phyloP scores from a whole-genome alignment of 2,797 vertebrate genomes.

The Fistularia tabacaria region DNA sequence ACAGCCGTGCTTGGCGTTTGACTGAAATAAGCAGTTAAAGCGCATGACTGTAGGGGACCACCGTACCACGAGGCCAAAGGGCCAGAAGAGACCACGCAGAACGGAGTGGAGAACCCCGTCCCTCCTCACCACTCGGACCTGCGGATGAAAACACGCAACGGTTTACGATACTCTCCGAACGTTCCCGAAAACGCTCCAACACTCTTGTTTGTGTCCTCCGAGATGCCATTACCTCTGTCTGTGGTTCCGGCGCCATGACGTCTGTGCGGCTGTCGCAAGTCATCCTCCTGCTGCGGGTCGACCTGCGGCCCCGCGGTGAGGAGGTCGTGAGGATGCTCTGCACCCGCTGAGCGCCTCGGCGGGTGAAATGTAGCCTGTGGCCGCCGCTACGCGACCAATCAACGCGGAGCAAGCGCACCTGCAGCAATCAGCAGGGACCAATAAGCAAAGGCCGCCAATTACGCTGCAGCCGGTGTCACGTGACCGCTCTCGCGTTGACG shows the following conservation, averaged over 20 bases:
- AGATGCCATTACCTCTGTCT: slow-evolving; percentile 41
- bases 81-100: slow-evolving; percentile 69
- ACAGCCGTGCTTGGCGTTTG: background rate
- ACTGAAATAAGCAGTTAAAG: fast-evolving
- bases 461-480: slow-evolving; percentile 6
- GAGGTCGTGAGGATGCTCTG: background rate
- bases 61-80: slow-evolving; percentile 68
- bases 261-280: slow-evolving; percentile 13
- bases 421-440: background rate
- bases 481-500: too few species aligned
- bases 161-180: too few species aligned
- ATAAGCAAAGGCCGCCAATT: slow-evolving; percentile 48
- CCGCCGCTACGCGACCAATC: background rate
- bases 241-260: slow-evolving; percentile 5
- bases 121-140: slow-evolving; percentile 54
- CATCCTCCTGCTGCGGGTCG: slow-evolving; percentile 37
- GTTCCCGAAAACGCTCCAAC: too few species aligned
- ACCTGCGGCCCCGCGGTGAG: background rate
- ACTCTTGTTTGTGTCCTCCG: too few species aligned
- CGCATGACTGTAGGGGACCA: too few species aligned
- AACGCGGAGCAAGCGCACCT: background rate
- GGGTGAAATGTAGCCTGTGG: too few species aligned
- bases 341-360: too few species aligned
- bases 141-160: background rate
- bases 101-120: slow-evolving; percentile 45